Conservation (phyloP, 2,888 invertebrate species). For the Temnothorax ravouxi region DNA sequence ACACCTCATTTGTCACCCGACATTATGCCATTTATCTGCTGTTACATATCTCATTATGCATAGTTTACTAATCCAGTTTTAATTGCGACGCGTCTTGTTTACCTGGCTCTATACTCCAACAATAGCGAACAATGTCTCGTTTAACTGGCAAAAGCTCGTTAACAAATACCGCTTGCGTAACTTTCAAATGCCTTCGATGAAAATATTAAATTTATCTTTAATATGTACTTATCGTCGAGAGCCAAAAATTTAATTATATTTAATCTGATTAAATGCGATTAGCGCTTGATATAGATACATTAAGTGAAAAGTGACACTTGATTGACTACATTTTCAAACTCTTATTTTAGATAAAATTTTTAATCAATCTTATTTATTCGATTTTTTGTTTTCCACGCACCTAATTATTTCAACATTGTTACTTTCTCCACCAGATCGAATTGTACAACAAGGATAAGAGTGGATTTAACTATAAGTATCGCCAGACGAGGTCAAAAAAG, state of each 20-base stretch:
- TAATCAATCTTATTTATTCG: not conserved
- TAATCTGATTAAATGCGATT: not conserved
- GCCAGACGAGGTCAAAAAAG: not conserved
- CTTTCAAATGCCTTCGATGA: not conserved
- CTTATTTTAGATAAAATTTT: not conserved
- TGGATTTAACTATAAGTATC: not conserved
- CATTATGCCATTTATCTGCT: not conserved
- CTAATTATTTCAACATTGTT: not conserved
- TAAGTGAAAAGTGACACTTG: not conserved
- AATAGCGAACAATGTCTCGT: conserved; percentile 26
- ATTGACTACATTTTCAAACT: not conserved
- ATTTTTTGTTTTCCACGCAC: not conserved
- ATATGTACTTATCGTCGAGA: not conserved
- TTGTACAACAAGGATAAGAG: not conserved
- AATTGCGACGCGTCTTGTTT: conserved; percentile 29
- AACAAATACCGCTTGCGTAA: not conserved
- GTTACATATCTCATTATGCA: not conserved
- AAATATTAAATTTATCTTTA: not conserved
- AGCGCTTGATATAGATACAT: not conserved
- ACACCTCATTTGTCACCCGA: not conserved
- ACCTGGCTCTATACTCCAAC: not conserved
- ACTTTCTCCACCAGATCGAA: not conserved
- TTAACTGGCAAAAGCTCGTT: not conserved
- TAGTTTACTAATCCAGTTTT: not conserved
- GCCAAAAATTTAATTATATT: not conserved